Evolutionary conservation across 2,113 vertebrate genomes (phyloP).

Genomic region (Corythaixoides concolor): DNA sequence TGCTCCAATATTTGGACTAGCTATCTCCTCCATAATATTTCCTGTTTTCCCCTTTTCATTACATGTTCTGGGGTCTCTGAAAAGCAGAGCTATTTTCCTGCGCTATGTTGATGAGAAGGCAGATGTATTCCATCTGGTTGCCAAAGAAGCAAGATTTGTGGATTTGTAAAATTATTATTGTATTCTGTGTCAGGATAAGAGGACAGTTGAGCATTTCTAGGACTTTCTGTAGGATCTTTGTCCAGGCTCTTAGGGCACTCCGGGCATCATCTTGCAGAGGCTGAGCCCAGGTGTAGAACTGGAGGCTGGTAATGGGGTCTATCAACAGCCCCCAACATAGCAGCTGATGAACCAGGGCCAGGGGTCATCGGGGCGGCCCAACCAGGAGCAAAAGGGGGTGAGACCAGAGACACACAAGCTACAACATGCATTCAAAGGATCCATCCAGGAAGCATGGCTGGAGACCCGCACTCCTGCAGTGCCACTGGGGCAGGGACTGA

Average conservation of each 20-base stretch:
- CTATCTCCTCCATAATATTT: neutral
- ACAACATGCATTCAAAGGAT: neutral
- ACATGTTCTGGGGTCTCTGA: neutral
- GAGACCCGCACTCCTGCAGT: accelerated
- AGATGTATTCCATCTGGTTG: neutral
- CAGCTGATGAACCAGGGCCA: neutral
- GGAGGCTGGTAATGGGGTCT: neutral
- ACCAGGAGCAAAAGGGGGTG: neutral
- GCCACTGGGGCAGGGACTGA: neutral
- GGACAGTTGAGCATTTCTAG: neutral
- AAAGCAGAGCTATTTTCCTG: neutral
- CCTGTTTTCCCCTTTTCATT: neutral
- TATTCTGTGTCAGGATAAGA: neutral
- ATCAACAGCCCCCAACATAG: neutral
- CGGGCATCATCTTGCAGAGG: neutral
- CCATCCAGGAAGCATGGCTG: neutral
- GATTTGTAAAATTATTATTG: neutral
- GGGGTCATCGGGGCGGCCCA: neutral
- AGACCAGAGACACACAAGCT: neutral
- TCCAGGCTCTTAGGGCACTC: neutral
- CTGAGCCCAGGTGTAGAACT: neutral
- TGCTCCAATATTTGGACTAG: neutral
- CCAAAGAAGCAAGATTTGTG: neutral
- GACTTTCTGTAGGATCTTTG: neutral
- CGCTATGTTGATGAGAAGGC: neutral